Percentiles rank a stretch among this genome's conserved stretches.
Evolutionary conservation across 2,113 vertebrate species (phyloP).

Genomic region (Bubalus kerabau): DNA sequence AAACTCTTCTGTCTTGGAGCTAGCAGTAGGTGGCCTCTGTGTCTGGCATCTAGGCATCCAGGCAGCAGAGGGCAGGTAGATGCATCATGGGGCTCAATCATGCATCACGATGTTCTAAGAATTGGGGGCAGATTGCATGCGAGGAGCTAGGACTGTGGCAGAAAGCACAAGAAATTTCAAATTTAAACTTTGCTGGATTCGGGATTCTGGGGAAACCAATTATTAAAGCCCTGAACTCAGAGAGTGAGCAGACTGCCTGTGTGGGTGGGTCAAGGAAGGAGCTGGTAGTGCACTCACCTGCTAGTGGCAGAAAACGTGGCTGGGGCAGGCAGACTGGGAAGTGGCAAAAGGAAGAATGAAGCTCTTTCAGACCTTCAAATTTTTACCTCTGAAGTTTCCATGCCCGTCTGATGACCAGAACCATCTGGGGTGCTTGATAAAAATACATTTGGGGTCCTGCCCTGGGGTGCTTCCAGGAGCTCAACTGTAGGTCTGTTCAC

Average conservation of each 20-base stretch:
- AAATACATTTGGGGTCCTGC: neutral
- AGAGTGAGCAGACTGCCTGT: neutral
- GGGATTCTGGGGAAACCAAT: neutral
- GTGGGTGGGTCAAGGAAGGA: neutral
- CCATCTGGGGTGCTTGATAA: neutral
- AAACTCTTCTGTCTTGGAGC: neutral
- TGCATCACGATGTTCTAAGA: fast-evolving
- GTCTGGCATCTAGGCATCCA: neutral
- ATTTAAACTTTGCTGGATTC: neutral
- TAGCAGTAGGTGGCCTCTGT: neutral
- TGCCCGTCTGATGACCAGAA: neutral
- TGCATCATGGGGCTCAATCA: neutral
- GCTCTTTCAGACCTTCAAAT: neutral
- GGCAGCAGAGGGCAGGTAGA: neutral
- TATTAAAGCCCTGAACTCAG: neutral
- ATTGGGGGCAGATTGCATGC: neutral
- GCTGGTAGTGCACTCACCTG: fast-evolving
- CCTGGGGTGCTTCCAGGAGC: neutral
- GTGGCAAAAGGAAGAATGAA: neutral
- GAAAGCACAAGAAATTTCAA: neutral
- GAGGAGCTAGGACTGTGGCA: neutral
- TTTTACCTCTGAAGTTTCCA: neutral
- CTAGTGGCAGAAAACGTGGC: neutral
- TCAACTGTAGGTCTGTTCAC: neutral
- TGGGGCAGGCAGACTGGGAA: too few relatives aligned